phyloP scores from a whole-genome alignment of 1,140 invertebrate species.

The Phthorimaea operculella region DNA sequence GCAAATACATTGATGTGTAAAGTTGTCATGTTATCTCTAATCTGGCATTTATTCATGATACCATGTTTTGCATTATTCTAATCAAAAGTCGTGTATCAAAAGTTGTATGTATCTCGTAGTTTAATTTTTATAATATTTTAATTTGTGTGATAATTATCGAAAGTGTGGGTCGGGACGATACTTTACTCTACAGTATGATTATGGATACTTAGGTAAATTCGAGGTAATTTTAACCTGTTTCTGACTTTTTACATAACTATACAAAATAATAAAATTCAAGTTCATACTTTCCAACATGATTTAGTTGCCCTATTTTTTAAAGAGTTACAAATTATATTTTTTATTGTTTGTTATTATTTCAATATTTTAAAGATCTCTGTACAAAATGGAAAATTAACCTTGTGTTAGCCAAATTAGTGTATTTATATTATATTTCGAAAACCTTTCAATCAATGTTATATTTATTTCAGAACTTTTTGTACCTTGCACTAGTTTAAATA shows the following conservation, averaged over 20 bases:
- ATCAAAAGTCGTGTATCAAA: conserved; percentile 2
- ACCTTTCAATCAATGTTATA: conserved; percentile 7
- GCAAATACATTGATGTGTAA: not conserved
- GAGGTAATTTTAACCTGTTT: not conserved
- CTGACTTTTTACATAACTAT: not conserved
- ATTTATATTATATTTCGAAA: conserved; percentile 9
- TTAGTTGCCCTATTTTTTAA: not conserved
- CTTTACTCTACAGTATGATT: not conserved
- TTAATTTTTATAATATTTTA: not conserved
- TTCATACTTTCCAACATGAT: no score
- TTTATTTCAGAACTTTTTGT: conserved; percentile 18
- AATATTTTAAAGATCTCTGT: conserved; percentile 1
- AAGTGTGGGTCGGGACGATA: not conserved
- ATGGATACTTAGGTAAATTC: not conserved
- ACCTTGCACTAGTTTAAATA: conserved; percentile 18
- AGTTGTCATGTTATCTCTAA: not conserved
- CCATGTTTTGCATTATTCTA: conserved; percentile 5
- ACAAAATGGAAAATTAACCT: not conserved
- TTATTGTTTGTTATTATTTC: not conserved
- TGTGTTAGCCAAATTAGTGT: conserved; percentile 12
- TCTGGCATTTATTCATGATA: conserved; percentile 5
- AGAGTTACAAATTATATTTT: not conserved
- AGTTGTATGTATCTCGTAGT: conserved; percentile 1
- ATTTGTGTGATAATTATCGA: conserved; percentile 2
- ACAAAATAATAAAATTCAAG: no score